Base-by-base conservation (phyloP, 2,888 invertebrate genomes). In the Thereva unica region DNA sequence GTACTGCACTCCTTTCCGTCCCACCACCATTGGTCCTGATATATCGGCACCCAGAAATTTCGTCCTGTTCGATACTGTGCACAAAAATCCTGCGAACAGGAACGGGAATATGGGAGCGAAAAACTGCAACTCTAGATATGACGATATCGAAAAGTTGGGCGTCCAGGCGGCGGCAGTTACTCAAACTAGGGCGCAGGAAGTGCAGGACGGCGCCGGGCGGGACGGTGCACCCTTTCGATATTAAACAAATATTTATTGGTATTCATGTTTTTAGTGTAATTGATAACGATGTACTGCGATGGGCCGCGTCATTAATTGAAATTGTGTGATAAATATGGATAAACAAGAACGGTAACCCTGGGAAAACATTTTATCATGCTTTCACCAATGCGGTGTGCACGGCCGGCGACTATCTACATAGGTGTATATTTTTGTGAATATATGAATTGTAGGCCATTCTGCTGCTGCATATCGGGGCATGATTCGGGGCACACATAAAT, bases 171-270 rank as follows among this genome's bases (percentile, higher is more conserved):
- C 23, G 4, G 38, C 6, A 38, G 23, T 23, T 12, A 40, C 40
- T 12, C 55, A 55, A 3, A 35, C 35, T 45, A 35, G 5, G 8
- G 12, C 9, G 35, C 37, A 7, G 10, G 5, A 38, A 10, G 4
- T 4, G 1, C 8, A 12, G 41, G 35, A 34, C 4, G 37, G 37
- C 34, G 37, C 34, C 8, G 23, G 47, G 47, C 35, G 35, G 4
- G 5, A n/a, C n/a, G n/a, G 12, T 55, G 9, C 55, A 45, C 38
- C 55, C 56, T 42, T 57, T 66, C 50, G 44, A 56, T 66, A 66
- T 66, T 66, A 66, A 66, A 66, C 66, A 66, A 66, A 57, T 49
- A 49, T 65, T 65, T 65, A 65, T 65, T 40, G 55, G n/a, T 47
- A 40, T 47, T 35, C 66, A 40, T 66, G 66, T 66, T 66, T 56